phyloP scores from a whole-genome alignment of 1,140 invertebrate species.

The Eciton burchellii region DNA sequence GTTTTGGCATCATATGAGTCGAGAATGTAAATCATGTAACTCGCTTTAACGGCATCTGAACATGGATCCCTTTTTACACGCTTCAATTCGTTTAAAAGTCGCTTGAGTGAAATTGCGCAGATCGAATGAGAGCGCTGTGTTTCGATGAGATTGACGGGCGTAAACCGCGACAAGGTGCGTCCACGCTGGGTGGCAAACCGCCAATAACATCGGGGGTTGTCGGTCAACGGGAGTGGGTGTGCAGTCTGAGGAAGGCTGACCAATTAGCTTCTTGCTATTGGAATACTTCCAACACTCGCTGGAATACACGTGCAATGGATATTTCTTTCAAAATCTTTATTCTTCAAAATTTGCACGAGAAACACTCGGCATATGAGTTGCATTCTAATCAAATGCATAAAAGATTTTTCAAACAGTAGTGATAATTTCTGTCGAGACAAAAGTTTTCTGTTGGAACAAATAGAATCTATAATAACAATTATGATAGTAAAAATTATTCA shows the following conservation, averaged over 20 bases:
- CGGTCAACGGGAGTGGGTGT: constrained; percentile 7
- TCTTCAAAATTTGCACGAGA: background rate
- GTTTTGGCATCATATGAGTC: background rate
- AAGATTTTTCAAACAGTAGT: background rate
- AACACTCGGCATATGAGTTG: background rate
- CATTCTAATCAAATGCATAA: background rate
- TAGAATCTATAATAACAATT: background rate
- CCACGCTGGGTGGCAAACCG: constrained; percentile 64
- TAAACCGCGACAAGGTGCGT: constrained; percentile 64
- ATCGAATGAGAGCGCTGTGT: constrained; percentile 34
- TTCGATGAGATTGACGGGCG: constrained; percentile 35
- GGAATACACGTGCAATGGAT: constrained; percentile 27
- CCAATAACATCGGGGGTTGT: constrained; percentile 68
- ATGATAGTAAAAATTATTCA: constrained; percentile 10
- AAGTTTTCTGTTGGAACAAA: background rate
- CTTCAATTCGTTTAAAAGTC: constrained; percentile 40
- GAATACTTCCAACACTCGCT: constrained; percentile 31
- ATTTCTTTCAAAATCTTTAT: constrained; percentile 23
- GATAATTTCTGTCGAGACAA: too few relatives aligned
- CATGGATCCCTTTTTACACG: background rate
- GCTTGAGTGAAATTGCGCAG: constrained; percentile 1
- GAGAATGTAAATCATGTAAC: background rate
- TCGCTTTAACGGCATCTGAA: background rate
- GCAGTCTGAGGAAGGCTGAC: constrained; percentile 37
- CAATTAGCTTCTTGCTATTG: constrained; percentile 72